Base-by-base conservation (phyloP, 2,797 vertebrate genomes). In the Eurystomus glaucurus region DNA sequence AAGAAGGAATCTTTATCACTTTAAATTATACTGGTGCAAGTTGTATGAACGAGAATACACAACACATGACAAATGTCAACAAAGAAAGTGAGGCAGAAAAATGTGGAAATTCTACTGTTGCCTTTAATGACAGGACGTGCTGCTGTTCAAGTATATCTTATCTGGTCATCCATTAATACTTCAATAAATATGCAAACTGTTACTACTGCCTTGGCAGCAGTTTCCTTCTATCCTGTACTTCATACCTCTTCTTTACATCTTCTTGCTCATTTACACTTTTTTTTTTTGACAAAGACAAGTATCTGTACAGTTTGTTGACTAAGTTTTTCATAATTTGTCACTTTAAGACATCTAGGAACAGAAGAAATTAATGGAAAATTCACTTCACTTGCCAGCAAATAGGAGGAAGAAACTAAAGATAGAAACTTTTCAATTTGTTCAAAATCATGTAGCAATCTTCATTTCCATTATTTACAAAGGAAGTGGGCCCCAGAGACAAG, bases 381-480 rank as follows among this genome's bases (percentile, higher is more conserved):
- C 58, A n/a, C 13, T 88, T 91, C 45, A 62, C n/a, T 58, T 88
- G 58, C 52, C 71, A 80, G 65, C 5, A 89, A 79, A 88, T 39
- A 41, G 22, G 31, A 91, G 52, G 13, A 76, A 69, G 51, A 96
- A 90, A 50, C 5, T 18, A 68, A 68, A 55, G 41, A 66, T 50
- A 37, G 25, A 91, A 88, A 75, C 7, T 31, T 82, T 86, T 91
- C 29, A 45, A 31, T 95, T 92, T 91, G 23, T 55, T 85, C 87
- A 85, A 85, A 96, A 96, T 87, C 57, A n/a, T 58, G 14, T 52
- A 82, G 55, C n/a, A 75, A 88, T 95, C 90, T 91, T 79, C 16
- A 68, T 60, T 95, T 91, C 57, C 20, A 69, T 50, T 77, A 71
- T 54, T 69, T 75, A 74, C 25, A 83, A 68, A 78, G 75, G 62